Evolutionary conservation across 2,113 vertebrate genomes (phyloP), one percentile per base, ranked within the genome.

Genomic region (Clarias gariepinus): DNA sequence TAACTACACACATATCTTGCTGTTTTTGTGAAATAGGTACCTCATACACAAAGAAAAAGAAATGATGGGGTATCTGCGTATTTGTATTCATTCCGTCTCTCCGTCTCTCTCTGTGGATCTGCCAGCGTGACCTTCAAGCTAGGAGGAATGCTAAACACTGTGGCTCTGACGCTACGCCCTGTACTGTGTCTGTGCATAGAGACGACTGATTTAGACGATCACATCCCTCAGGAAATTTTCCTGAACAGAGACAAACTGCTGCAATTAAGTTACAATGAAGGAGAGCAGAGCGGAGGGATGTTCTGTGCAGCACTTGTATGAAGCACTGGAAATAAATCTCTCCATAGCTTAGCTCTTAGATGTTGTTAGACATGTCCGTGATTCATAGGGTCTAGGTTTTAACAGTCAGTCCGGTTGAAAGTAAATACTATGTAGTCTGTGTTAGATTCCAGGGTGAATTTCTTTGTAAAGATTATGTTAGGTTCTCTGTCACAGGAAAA

Each of bases 101-200:
- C 30, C 78, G 36, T 79, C 53, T 60, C 53, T 60, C 77, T 79
- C 77, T 33, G 33, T 18, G 21, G 78, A 81, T 81, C 78, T 81
- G 57, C 78, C 76, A 25, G 47, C 25, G 36, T 81, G 79, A 86
- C 64, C 85, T 86, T 81, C 55, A 81, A 81, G 55, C 78, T 86
- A 41, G 57, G 52, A 73, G 36, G 85, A 73, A 60, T 10, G 78
- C 78, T 81, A 61, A 81, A 68, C 19, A 78, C 66, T 19, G 41
- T 36, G 84, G 73, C 41, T 71, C 78, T 47, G 66, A 68, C 36
- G 8, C 30, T 19, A 11, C 19, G 23, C 30, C 36, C 61, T 9
- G n/a, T 33, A 33, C 64, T 69, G 85, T 86, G 85, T 81, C 77
- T 73, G 64, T 73, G 85, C 77, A 86, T 81, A 86, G 66, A 86